phyloP scores from a whole-genome alignment of 2,113 vertebrate genomes.

The Bubo scandiacus region DNA sequence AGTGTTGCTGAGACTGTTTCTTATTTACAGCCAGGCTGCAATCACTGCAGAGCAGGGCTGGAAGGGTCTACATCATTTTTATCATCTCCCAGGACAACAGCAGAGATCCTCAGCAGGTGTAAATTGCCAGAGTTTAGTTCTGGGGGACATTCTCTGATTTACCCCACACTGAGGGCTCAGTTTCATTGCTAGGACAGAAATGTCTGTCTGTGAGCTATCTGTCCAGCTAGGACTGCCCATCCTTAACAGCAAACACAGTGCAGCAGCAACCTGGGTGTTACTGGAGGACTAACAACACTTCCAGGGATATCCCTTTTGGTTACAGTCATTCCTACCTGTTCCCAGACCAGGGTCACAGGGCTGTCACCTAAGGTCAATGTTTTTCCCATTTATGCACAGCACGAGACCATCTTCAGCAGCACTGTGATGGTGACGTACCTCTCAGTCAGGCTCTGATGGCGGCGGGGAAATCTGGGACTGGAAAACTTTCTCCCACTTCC shows the following conservation, averaged over 20 bases:
- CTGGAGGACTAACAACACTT: background rate
- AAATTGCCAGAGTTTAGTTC: background rate
- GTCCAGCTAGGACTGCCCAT: background rate
- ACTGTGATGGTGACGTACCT: rapidly evolving
- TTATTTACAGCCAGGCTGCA: background rate
- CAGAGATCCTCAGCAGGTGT: background rate
- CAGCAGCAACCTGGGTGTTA: background rate
- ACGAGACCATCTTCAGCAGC: background rate
- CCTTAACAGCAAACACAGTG: background rate
- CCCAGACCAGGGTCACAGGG: background rate
- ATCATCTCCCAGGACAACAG: background rate
- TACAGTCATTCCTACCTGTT: background rate
- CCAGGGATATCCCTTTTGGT: background rate
- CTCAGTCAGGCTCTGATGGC: background rate
- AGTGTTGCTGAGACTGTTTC: background rate
- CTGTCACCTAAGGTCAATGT: rapidly evolving
- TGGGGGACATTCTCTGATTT: background rate
- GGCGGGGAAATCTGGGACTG: background rate
- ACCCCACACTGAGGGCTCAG: background rate
- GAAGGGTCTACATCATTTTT: background rate
- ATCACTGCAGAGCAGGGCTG: background rate
- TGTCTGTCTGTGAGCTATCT: background rate
- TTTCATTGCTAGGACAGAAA: background rate
- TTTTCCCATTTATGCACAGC: background rate
- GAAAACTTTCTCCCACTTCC: background rate